Conservation (phyloP, 2,888 invertebrate species). For the Cyclophora punctaria region DNA sequence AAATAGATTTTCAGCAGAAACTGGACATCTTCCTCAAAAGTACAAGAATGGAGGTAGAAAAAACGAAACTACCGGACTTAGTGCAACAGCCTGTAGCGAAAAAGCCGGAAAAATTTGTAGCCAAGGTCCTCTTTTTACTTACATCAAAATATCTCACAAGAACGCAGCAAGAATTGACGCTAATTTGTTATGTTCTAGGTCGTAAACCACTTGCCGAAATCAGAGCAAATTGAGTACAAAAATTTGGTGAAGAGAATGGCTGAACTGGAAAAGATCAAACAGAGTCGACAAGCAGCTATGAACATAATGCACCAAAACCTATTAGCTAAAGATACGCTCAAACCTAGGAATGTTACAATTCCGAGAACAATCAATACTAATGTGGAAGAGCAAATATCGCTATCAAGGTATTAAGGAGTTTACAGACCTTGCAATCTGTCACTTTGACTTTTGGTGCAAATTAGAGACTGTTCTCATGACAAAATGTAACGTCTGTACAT, state of each 20-base stretch:
- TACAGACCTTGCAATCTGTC: too few relatives aligned
- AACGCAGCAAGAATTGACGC: background rate
- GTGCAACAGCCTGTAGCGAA: slow-evolving; percentile 38
- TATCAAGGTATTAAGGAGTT: slow-evolving; percentile 44
- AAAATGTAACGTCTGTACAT: too few relatives aligned
- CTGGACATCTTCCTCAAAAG: slow-evolving; percentile 61
- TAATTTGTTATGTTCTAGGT: slow-evolving; percentile 38
- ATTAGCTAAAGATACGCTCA: slow-evolving; percentile 47
- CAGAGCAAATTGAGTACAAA: slow-evolving; percentile 67
- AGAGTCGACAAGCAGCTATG: slow-evolving; percentile 48
- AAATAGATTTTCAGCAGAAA: slow-evolving; percentile 61
- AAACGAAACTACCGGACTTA: slow-evolving; percentile 41
- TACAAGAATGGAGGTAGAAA: slow-evolving; percentile 60
- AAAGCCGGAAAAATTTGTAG: slow-evolving; percentile 52
- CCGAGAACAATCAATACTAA: slow-evolving; percentile 23
- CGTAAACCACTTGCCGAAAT: slow-evolving; percentile 63
- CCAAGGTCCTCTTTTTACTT: slow-evolving; percentile 44
- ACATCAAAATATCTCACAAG: too few relatives aligned
- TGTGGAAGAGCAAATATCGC: slow-evolving; percentile 54
- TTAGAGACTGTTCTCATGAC: too few relatives aligned
- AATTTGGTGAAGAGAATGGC: slow-evolving; percentile 66
- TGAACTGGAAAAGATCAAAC: slow-evolving; percentile 65
- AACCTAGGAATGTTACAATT: slow-evolving; percentile 44
- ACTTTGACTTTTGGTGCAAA: too few relatives aligned
- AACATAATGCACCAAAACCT: slow-evolving; percentile 26